Evolutionary conservation across 2,797 vertebrate species (phyloP), one percentile per base, ranked within the genome.

Genomic region (Sciaenops ocellatus): DNA sequence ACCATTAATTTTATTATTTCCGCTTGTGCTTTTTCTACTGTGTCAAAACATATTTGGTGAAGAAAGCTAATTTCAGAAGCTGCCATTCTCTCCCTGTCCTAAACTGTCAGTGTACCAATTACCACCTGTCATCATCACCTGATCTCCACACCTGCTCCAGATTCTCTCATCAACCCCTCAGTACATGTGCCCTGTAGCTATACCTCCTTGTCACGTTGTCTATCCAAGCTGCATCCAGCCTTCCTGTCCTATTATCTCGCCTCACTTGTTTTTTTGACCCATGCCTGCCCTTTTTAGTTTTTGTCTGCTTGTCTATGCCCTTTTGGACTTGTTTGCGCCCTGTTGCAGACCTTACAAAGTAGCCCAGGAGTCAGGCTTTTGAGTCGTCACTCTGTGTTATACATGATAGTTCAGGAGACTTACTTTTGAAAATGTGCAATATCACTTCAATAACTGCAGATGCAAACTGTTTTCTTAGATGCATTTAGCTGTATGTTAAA

Each of bases 81-180:
- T 68, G 50, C 57, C 68, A 38, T 55, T 73, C 9, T 22, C n/a
- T 78, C 11, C 18, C 4, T n/a, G 44, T 50, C 22, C 30, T 18
- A 13, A 4, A 10, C 26, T 22, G 1, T 55, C 22, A n/a, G 54
- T 56, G 38, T 26, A 48, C 42, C n/a, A 63, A 10, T 34, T 50
- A 66, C 57, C 61, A 73, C 50, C 55, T 68, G 62, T 73, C 41
- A 26, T n/a, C 15, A 47, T 64, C 34, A 41, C 30, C 57, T 67
- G 62, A 77, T 63, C 41, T 64, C 48, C 22, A 47, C 38, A 68
- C 26, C 63, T 46, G 65, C 62, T 64, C 1, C 48, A 34, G 54
- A 34, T 50, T 38, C 50, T n/a, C 26, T 55, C 24, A 55, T 79
- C 12, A 57, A 22, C 48, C 61, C 60, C 56, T 17, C 48, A 69